phyloP scores from a whole-genome alignment of 2,888 invertebrate genomes.

The Spisula solida region DNA sequence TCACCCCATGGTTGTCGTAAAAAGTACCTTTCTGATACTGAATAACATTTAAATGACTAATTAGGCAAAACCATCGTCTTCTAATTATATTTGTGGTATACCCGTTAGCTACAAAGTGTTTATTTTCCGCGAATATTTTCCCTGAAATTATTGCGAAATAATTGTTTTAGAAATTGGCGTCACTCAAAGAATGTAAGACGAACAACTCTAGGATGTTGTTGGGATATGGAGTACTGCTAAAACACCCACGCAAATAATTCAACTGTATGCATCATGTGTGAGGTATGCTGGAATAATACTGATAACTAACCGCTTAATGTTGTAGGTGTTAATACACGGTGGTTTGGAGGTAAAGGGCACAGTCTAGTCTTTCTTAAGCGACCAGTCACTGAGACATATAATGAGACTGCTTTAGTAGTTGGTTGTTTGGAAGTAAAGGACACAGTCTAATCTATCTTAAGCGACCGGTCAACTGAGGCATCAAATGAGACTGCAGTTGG shows the following conservation, averaged over 20 bases:
- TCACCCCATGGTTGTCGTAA: too few relatives aligned
- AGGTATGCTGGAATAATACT: neutral
- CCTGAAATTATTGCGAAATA: neutral
- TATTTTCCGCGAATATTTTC: neutral
- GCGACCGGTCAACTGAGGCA: too few relatives aligned
- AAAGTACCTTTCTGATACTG: too few relatives aligned
- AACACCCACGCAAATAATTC: conserved; percentile 6
- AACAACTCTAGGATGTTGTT: neutral
- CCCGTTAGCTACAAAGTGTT: neutral
- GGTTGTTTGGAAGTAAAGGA: too few relatives aligned
- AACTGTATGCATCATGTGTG: neutral
- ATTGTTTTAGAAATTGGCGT: neutral
- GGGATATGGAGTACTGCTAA: neutral
- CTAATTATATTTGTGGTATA: neutral
- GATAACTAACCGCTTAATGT: conserved; percentile 3
- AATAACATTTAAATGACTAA: neutral
- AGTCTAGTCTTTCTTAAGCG: too few relatives aligned
- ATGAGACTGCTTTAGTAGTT: too few relatives aligned
- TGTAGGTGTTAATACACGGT: neutral
- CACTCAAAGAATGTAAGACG: conserved; percentile 9
- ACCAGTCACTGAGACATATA: too few relatives aligned
- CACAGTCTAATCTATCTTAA: too few relatives aligned
- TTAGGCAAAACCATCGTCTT: neutral
- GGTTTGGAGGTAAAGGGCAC: neutral
- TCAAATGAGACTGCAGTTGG: too few relatives aligned